Percentiles rank a stretch among this genome's conserved stretches.
phyloP scores from a whole-genome alignment of 2,797 vertebrate genomes.

The Hipposideros larvatus region DNA sequence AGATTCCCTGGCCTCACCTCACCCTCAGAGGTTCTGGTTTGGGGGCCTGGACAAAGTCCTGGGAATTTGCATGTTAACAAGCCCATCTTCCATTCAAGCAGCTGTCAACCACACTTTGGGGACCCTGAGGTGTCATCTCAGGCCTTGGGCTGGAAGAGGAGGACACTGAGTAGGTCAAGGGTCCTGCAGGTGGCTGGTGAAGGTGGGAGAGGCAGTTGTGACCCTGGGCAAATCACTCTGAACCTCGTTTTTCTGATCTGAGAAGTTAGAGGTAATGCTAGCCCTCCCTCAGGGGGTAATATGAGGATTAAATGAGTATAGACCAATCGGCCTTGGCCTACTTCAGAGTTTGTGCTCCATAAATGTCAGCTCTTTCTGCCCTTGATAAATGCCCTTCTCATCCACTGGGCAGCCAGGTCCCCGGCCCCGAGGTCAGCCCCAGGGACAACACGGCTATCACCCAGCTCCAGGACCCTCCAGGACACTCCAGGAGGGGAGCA shows the following conservation, averaged over 20 bases:
- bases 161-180: background rate
- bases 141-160: background rate
- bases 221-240: background rate
- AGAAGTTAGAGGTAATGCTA: background rate
- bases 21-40: background rate
- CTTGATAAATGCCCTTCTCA: background rate
- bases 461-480: background rate
- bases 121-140: background rate
- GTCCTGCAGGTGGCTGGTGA: background rate
- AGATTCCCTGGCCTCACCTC: background rate
- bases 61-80: background rate
- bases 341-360: background rate
- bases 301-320: background rate
- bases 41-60: background rate
- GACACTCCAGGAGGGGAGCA: background rate
- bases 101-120: background rate
- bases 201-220: background rate
- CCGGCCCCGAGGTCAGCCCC: background rate
- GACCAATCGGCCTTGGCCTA: accelerated
- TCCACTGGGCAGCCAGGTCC: background rate
- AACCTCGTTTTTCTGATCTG: background rate
- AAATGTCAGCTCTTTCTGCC: background rate
- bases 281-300: background rate
- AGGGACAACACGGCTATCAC: background rate
- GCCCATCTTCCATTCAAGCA: too few relatives aligned